These are phyloP conservation scores for Stegodyphus dumicola DNA, from an alignment of 1,140 invertebrate species.

Conservation along the genomic window DNA sequence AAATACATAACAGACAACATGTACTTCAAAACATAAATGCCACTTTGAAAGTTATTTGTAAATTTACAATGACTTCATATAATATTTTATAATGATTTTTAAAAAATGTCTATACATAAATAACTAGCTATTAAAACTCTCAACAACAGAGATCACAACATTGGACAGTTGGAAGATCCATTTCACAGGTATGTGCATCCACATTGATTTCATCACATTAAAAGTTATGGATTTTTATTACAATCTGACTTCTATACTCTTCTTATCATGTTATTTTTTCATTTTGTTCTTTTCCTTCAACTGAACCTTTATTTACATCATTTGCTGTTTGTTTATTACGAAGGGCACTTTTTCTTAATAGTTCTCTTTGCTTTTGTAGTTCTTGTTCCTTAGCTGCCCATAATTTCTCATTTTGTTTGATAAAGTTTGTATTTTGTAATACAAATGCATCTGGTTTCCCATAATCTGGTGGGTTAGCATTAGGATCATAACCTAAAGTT, in stretches of 20 bases:
- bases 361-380: slow-evolving; percentile 65
- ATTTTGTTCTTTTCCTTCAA: slow-evolving; percentile 7
- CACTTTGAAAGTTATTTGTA: too few species aligned
- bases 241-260: not conserved
- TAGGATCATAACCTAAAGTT: slow-evolving; percentile 91
- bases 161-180: slow-evolving; percentile 6
- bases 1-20: too few species aligned
- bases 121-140: not conserved
- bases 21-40: too few species aligned
- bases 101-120: not conserved
- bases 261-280: slow-evolving; percentile 42
- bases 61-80: too few species aligned
- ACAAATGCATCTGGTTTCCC: slow-evolving; percentile 86
- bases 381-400: slow-evolving; percentile 69
- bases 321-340: slow-evolving; percentile 8
- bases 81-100: too few species aligned
- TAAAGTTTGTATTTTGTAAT: slow-evolving; percentile 80
- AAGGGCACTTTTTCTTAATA: slow-evolving; percentile 38
- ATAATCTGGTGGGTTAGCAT: slow-evolving; percentile 93
- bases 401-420: slow-evolving; percentile 69
- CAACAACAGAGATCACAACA: not conserved
- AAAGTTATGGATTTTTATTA: not conserved
- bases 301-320: not conserved
- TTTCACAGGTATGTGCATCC: not conserved
- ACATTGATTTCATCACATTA: not conserved